Conservation (phyloP, 2,888 invertebrate species). For the Himalopsyche tibetana region DNA sequence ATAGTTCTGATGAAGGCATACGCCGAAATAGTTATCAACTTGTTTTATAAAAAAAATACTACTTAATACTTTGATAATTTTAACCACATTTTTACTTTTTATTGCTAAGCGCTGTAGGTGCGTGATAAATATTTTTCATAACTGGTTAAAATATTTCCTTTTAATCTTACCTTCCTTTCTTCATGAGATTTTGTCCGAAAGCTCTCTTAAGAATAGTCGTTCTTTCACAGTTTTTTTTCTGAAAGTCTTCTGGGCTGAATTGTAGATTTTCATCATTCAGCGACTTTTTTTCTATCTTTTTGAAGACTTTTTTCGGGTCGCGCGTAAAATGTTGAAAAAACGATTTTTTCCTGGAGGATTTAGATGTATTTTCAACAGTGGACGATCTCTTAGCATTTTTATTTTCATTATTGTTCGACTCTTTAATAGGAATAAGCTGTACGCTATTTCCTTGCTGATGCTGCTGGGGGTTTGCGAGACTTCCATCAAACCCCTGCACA, state of each 20-base stretch:
- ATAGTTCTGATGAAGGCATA: too few relatives aligned
- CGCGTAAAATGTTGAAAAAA: conserved; percentile 64
- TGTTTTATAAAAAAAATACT: too few relatives aligned
- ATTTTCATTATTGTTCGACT: conserved; percentile 69
- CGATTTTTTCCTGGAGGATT: conserved; percentile 41
- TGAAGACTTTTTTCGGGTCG: conserved; percentile 68
- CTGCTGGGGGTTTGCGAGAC: conserved; percentile 70
- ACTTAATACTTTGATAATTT: too few relatives aligned
- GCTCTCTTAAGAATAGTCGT: conserved; percentile 66
- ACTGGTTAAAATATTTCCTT: too few relatives aligned
- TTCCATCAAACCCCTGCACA: conserved; percentile 80
- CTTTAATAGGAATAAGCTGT: conserved; percentile 69
- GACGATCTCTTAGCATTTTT: conserved; percentile 65
- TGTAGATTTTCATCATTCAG: conserved; percentile 66
- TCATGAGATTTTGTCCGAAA: conserved; percentile 72
- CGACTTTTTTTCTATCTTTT: conserved; percentile 66
- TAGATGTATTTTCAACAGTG: not conserved
- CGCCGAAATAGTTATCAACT: too few relatives aligned
- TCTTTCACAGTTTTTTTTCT: conserved; percentile 75
- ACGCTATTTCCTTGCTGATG: conserved; percentile 68
- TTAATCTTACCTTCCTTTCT: conserved; percentile 74
- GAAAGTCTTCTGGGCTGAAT: conserved; percentile 67
- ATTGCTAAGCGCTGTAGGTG: too few relatives aligned
- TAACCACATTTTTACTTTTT: too few relatives aligned
- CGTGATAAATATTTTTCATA: too few relatives aligned